These are phyloP conservation scores for Penaeus japonicus DNA, from an alignment of 1,140 invertebrate genomes.

Conservation along the genomic window DNA sequence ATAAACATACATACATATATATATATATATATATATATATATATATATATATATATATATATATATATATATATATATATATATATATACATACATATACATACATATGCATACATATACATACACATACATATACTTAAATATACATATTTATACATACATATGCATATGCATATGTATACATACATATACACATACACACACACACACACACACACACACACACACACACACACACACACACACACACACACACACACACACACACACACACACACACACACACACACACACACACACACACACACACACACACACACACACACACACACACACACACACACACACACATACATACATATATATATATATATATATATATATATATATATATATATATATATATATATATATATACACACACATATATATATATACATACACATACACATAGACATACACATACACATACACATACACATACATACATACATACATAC, in stretches of 20 bases:
- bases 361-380: neutral
- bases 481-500: neutral
- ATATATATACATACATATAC: neutral
- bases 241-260: slow-evolving; percentile 17
- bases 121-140: neutral
- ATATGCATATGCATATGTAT: neutral
- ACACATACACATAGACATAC: neutral
- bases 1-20: neutral
- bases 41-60: neutral
- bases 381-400: neutral
- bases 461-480: neutral
- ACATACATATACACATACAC: neutral
- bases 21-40: neutral
- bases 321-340: neutral
- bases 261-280: neutral
- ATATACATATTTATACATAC: neutral
- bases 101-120: neutral
- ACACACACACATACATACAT: neutral
- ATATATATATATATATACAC: neutral
- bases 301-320: neutral
- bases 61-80: neutral
- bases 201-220: neutral
- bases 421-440: too few species aligned
- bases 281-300: neutral
- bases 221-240: slow-evolving; percentile 8